Evolutionary conservation across 2,113 vertebrate species (phyloP).

Genomic region (Scomber japonicus): DNA sequence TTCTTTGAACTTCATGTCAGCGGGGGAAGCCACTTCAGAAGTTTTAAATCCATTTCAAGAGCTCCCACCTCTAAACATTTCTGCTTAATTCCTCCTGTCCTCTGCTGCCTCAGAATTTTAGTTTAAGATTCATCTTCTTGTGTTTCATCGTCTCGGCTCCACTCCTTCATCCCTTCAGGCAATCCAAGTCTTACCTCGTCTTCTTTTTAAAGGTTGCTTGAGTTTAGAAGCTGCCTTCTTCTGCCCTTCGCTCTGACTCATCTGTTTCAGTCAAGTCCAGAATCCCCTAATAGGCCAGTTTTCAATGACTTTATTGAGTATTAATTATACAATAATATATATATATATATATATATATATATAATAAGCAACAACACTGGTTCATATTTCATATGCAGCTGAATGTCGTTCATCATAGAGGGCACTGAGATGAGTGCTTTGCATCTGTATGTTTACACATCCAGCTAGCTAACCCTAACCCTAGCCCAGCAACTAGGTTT

Average conservation of each 20-base stretch:
- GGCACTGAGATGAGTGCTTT: conserved; percentile 3
- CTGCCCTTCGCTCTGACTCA: conserved; percentile 46
- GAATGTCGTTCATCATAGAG: background rate
- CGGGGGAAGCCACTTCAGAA: conserved; percentile 26
- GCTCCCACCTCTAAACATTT: conserved; percentile 51
- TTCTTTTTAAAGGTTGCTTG: conserved; percentile 57
- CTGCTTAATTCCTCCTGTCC: conserved; percentile 35
- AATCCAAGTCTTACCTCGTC: conserved; percentile 49
- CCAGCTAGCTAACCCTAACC: no score
- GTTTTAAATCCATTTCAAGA: conserved; percentile 45
- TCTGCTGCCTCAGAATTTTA: conserved; percentile 51
- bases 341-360: no score
- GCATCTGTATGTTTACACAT: background rate
- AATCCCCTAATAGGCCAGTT: conserved; percentile 38
- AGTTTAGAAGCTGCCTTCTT: conserved; percentile 40
- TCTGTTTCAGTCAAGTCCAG: conserved; percentile 26
- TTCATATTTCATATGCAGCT: background rate
- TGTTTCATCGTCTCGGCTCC: conserved; percentile 47
- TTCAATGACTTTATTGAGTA: conserved; percentile 27
- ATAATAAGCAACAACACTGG: background rate
- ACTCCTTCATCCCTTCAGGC: conserved; percentile 57
- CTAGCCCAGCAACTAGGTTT: conserved; percentile 4
- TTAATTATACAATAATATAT: conserved; percentile 1
- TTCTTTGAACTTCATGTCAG: conserved; percentile 8
- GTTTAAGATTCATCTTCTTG: conserved; percentile 46